Percentiles rank a stretch among this genome's conserved stretches.
phyloP scores from a whole-genome alignment of 2,113 vertebrate species.

The Ramphastos sulfuratus region DNA sequence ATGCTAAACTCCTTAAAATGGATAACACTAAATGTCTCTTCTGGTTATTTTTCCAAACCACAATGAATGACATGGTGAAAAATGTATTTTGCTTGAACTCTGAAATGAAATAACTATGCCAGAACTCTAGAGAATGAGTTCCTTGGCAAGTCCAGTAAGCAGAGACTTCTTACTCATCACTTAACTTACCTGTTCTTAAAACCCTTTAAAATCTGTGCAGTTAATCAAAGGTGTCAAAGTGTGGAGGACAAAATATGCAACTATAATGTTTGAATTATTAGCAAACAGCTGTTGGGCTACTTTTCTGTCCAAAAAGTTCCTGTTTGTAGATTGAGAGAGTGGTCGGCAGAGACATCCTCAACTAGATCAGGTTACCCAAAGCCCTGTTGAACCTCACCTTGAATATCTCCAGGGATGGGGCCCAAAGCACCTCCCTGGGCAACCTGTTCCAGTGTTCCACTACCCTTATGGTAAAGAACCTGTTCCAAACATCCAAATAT shows the following conservation, averaged over 20 bases:
- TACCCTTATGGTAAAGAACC: no score
- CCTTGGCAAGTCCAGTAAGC: not conserved
- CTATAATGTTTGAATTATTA: not conserved
- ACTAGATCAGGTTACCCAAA: no score
- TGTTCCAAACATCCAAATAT: not conserved
- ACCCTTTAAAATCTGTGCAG: not conserved
- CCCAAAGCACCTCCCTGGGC: no score
- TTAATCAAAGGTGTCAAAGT: not conserved
- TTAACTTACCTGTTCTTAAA: not conserved
- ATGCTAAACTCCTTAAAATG: slow-evolving; percentile 33
- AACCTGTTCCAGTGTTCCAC: no score
- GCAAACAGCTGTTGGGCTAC: not conserved
- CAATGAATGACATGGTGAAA: slow-evolving; percentile 25
- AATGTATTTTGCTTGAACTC: slow-evolving; percentile 16
- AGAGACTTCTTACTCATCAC: not conserved
- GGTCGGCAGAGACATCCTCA: no score
- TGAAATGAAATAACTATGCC: not conserved
- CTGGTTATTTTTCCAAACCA: slow-evolving; percentile 34
- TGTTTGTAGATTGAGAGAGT: not conserved
- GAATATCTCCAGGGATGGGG: no score
- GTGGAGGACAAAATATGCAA: not conserved
- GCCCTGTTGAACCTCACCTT: no score
- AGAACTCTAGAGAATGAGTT: not conserved
- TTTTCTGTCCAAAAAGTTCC: not conserved
- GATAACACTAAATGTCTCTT: not conserved